A percentile compares a stretch with the other conserved stretches of the same genome.
Evolutionary conservation across 2,888 invertebrate species (phyloP).

Genomic region (Hylaea fasciaria): DNA sequence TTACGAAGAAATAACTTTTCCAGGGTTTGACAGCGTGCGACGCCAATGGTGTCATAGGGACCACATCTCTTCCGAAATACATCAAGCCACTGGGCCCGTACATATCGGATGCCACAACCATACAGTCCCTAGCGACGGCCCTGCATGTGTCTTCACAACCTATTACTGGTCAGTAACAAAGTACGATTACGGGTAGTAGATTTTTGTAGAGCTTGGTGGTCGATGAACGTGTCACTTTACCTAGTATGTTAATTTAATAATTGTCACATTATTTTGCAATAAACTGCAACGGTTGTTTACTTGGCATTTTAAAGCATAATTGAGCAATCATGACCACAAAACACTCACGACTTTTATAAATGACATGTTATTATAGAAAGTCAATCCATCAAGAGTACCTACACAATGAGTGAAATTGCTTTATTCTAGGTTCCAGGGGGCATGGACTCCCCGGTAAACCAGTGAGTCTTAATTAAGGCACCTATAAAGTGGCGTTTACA

Average conservation of each 20-base stretch:
- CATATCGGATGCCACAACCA: conserved; percentile 93
- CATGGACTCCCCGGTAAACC: neutral
- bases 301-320: neutral
- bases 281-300: neutral
- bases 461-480: conserved; percentile 3
- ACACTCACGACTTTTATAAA: too few relatives aligned
- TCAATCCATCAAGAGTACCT: neutral
- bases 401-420: neutral
- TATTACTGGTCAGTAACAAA: conserved; percentile 87
- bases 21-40: conserved; percentile 95
- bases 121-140: conserved; percentile 98
- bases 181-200: neutral
- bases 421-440: conserved; percentile 2
- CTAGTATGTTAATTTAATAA: neutral
- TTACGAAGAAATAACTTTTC: conserved; percentile 24
- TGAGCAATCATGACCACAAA: neutral
- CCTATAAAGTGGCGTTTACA: neutral
- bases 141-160: conserved; percentile 95
- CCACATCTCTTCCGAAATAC: conserved; percentile 93
- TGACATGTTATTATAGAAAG: neutral
- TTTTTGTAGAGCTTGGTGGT: too few relatives aligned
- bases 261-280: neutral
- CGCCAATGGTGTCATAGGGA: conserved; percentile 92
- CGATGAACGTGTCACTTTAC: too few relatives aligned
- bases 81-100: conserved; percentile 93